phyloP scores from a whole-genome alignment of 2,888 invertebrate genomes.

The Lithophane semibrunnea region DNA sequence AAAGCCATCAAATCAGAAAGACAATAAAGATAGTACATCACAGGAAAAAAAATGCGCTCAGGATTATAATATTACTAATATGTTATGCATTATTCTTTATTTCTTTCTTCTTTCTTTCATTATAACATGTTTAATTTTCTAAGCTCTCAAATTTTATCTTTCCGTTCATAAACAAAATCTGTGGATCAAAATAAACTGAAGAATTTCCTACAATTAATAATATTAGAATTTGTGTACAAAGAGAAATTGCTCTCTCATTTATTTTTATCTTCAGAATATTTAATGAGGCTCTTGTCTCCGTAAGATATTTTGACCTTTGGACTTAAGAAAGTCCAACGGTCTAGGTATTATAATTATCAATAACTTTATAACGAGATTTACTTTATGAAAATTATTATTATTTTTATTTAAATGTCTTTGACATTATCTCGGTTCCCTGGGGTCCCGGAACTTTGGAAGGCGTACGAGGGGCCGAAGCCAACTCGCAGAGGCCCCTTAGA shows the following conservation, averaged over 20 bases:
- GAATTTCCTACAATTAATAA: slow-evolving; percentile 32
- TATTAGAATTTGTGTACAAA: slow-evolving; percentile 10
- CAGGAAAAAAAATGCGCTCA: no score
- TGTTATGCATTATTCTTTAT: no score
- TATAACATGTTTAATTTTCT: no score
- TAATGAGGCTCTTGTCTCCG: slow-evolving; percentile 32
- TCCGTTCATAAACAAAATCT: neutral
- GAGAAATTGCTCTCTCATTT: slow-evolving; percentile 20
- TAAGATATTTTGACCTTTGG: slow-evolving; percentile 24
- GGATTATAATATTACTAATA: no score
- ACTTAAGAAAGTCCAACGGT: no score
- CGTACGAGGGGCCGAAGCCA: no score
- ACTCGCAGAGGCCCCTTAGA: no score
- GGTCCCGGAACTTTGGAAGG: no score
- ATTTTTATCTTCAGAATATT: slow-evolving; percentile 15
- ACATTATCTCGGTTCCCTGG: no score
- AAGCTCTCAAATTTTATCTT: slow-evolving; percentile 20
- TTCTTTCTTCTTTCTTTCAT: no score
- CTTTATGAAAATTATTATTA: no score
- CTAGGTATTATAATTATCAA: neutral
- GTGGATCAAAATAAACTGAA: slow-evolving; percentile 18
- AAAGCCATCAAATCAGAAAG: neutral
- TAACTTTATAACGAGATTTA: neutral
- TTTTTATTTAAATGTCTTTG: no score
- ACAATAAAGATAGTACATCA: neutral